Evolutionary conservation across 2,797 vertebrate genomes (phyloP).

Genomic region (Telmatherina bonti): DNA sequence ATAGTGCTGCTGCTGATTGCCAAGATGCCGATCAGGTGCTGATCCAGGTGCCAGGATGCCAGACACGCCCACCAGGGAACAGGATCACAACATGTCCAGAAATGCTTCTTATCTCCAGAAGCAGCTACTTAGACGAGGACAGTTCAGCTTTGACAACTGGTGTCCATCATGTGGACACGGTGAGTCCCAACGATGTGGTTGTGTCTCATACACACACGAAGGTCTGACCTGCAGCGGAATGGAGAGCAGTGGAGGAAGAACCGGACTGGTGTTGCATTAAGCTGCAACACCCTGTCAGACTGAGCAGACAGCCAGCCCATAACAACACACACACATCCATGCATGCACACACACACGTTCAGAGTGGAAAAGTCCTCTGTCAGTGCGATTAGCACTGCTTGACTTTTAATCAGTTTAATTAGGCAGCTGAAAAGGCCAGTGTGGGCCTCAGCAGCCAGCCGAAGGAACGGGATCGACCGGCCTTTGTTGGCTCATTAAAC

Average conservation of each 20-base stretch:
- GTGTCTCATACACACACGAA: neutral
- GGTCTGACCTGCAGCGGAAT: neutral
- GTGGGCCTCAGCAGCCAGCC: conserved; percentile 17
- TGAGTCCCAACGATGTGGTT: too few relatives aligned
- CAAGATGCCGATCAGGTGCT: too few relatives aligned
- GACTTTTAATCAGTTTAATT: conserved; percentile 62
- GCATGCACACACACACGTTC: conserved; percentile 3
- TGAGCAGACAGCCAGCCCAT: neutral
- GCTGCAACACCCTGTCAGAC: conserved; percentile 40
- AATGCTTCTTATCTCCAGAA: too few relatives aligned
- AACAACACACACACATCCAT: neutral
- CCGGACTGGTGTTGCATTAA: conserved; percentile 44
- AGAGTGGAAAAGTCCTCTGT: conserved; percentile 14
- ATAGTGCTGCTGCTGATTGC: too few relatives aligned
- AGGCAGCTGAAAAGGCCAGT: conserved; percentile 56
- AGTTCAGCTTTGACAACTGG: too few relatives aligned
- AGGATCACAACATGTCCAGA: too few relatives aligned
- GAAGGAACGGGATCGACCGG: neutral
- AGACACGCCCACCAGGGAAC: too few relatives aligned
- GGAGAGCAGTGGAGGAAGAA: neutral
- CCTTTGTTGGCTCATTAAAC: conserved; percentile 34
- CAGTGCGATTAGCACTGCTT: conserved; percentile 37
- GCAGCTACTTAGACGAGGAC: too few relatives aligned
- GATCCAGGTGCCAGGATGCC: too few relatives aligned
- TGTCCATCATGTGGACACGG: too few relatives aligned